Conservation (phyloP, 2,113 vertebrate species). For the Etia nguti region DNA sequence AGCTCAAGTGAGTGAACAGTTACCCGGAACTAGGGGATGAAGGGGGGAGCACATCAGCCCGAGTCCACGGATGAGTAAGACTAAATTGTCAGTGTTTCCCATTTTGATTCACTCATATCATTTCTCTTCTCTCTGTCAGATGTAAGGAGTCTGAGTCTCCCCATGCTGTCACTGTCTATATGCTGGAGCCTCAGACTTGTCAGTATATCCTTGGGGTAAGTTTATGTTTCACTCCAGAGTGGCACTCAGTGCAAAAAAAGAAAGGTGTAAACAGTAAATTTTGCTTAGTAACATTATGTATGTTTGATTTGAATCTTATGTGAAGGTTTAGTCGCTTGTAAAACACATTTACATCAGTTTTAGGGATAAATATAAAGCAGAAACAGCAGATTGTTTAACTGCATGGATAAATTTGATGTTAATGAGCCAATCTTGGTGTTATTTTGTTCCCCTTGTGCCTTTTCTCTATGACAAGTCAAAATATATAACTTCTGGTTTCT, state of each 20-base stretch:
- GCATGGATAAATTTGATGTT: background rate
- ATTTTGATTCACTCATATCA: background rate
- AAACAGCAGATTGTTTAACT: background rate
- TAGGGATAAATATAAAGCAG: background rate
- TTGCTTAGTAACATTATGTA: background rate
- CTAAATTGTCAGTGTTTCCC: background rate
- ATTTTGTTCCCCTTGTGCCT: background rate
- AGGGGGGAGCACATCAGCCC: background rate
- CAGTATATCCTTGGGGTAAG: constrained; percentile 96
- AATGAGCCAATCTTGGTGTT: background rate
- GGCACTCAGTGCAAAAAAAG: background rate
- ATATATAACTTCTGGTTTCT: background rate
- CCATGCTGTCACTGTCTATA: constrained; percentile 97
- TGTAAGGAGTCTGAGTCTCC: constrained; percentile 98
- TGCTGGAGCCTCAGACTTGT: constrained; percentile 96
- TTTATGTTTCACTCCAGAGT: background rate
- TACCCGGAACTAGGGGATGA: background rate
- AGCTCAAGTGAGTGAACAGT: constrained; percentile 88
- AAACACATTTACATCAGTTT: background rate
- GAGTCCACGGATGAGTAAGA: background rate
- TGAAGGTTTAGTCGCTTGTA: background rate
- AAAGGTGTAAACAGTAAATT: background rate
- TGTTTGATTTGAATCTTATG: background rate
- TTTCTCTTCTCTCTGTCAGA: constrained; percentile 61
- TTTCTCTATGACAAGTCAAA: background rate